Percentiles rank a stretch among this genome's conserved stretches.
phyloP scores from a whole-genome alignment of 2,888 invertebrate genomes.

The Napeogenes inachia region DNA sequence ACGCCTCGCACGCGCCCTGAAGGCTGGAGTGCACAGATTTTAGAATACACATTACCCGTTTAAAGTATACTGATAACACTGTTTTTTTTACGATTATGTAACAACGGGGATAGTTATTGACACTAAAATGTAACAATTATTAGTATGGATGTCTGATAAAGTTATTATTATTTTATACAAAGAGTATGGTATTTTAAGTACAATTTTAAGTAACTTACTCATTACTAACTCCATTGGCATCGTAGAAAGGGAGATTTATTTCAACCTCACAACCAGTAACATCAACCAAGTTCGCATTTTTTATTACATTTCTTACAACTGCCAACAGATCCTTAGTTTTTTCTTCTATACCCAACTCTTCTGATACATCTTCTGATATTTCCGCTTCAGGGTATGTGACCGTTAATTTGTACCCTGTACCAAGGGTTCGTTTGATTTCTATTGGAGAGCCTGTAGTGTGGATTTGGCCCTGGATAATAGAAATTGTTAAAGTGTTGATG shows the following conservation, averaged over 20 bases:
- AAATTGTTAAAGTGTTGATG: no score
- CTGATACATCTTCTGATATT: constrained; percentile 19
- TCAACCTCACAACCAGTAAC: constrained; percentile 58
- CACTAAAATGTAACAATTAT: no score
- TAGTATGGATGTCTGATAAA: no score
- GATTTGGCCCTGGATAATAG: constrained; percentile 65
- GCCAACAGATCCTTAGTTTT: constrained; percentile 59
- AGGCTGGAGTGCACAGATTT: constrained; percentile 50
- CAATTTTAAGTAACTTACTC: constrained; percentile 53
- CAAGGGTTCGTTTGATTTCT: constrained; percentile 75
- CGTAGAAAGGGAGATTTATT: constrained; percentile 72
- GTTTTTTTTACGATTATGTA: no score
- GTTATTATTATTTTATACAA: no score
- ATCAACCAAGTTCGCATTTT: constrained; percentile 65
- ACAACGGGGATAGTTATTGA: no score
- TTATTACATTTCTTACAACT: constrained; percentile 57
- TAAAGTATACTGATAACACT: background rate
- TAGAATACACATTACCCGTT: background rate
- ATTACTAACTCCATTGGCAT: constrained; percentile 66
- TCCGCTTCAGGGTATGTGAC: constrained; percentile 53
- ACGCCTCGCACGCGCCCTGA: constrained; percentile 66
- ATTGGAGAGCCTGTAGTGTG: constrained; percentile 77
- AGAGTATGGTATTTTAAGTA: no score
- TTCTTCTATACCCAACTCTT: constrained; percentile 46
- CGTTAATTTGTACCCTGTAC: constrained; percentile 74